Evolutionary conservation across 2,797 vertebrate genomes (phyloP).

Genomic region (Euthynnus affinis): DNA sequence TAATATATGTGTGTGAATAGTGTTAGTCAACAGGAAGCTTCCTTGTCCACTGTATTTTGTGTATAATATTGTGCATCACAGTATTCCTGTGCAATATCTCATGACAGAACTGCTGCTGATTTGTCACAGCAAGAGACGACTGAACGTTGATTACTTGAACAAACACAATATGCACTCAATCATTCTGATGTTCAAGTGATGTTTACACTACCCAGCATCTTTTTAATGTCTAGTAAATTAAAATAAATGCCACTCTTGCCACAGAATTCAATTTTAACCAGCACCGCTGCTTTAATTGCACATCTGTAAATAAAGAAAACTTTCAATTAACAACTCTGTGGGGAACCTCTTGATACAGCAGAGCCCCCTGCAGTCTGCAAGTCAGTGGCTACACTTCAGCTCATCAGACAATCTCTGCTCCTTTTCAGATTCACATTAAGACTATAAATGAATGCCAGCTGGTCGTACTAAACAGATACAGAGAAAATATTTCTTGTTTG

Average conservation of each 20-base stretch:
- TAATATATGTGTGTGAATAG: not conserved
- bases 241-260: constrained; percentile 51
- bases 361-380: constrained; percentile 70
- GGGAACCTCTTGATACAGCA: constrained; percentile 61
- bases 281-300: constrained; percentile 49
- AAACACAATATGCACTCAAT: constrained; percentile 40
- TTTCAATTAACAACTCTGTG: constrained; percentile 51
- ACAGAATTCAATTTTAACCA: constrained; percentile 50
- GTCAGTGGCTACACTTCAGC: constrained; percentile 42
- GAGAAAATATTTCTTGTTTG: not conserved
- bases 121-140: constrained; percentile 29
- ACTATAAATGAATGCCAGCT: constrained; percentile 8
- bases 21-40: not conserved
- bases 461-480: not conserved
- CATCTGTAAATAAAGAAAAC: constrained; percentile 66
- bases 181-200: constrained; percentile 40
- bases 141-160: constrained; percentile 27
- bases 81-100: not conserved
- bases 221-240: constrained; percentile 55
- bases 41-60: not conserved
- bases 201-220: constrained; percentile 47
- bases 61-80: too few relatives aligned
- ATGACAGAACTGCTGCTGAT: constrained; percentile 27
- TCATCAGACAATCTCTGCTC: constrained; percentile 18
- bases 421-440: constrained; percentile 27